Evolutionary conservation across 2,797 vertebrate genomes (phyloP), one percentile per base, ranked within the genome.

Genomic region (Euphonia xanthogaster): DNA sequence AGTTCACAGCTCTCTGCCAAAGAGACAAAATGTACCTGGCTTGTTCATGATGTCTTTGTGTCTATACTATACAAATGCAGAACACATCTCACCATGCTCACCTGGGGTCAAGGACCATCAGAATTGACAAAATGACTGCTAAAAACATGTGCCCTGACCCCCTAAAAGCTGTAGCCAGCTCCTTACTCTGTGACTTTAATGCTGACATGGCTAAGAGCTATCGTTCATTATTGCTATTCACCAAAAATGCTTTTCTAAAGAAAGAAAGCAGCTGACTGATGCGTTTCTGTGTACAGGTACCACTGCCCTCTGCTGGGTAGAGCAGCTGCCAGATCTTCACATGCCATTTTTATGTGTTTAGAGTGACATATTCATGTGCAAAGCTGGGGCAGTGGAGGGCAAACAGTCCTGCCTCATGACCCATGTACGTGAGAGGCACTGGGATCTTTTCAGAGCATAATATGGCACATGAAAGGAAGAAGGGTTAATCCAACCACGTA

Each of bases 261-360:
- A 42, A 68, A 95, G 73, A 81, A 88, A 92, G 53, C 10, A 90
- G 66, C 40, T 4, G 7, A 57, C 33, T 70, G 53, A 50, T 5
- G 40, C 37, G 70, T 55, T 86, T 51, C 57, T 86, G 94, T 71
- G 62, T 31, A 27, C 70, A 86, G 95, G 89, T 95, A 96, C 95
- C 95, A 96, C 95, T 96, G 96, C 96, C 96, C 96, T 96, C 96
- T 97, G 54, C 96, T 96, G 96, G 96, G 94, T 84, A 82, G 45
- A 84, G 80, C 76, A 94, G 91, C 85, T 86, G 62, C 27, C 74
- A 28, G 73, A 40, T 10, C 66, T 75, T 35, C 81, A 58, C 18
- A 28, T 5, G 28, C 57, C 71, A 17, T 27, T 51, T 90, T 54
- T 48, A 20, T 30, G 63, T 12, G 25, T 63, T 70, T 37, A n/a